Evolutionary conservation across 2,797 vertebrate species (phyloP), one percentile per base, ranked within the genome.

Genomic region (Coilia nasus): DNA sequence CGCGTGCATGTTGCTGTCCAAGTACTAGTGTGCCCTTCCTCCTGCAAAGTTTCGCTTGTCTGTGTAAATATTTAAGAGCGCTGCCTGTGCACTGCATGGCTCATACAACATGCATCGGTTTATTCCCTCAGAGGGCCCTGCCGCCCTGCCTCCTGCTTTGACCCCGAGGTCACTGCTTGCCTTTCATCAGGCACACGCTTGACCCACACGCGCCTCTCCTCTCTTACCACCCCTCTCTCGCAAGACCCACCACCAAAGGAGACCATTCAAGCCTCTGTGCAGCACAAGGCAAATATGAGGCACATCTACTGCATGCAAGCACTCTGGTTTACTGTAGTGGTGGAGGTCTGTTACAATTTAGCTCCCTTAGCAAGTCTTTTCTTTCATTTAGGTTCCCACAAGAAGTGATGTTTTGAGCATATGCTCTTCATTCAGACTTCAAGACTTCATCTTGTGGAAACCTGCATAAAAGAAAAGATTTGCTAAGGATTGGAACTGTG

Each of bases 31-130:
- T 86, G 41, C 17, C 78, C 86, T 82, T 90, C 87, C 87, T 83
- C 81, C 85, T 89, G 90, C 83, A 85, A 87, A 59, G 56, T 89
- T 86, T 87, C 80, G 82, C 83, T 87, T 81, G 87, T 85, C 87
- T 85, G 85, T 78, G 85, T 92, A 54, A 92, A 92, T 92, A 90
- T 88, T 91, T 92, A 84, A 91, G 86, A 83, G 46, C 75, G 1
- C 12, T 83, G 81, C 82, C 31, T 6, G 83, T 41, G 44, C 89
- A 85, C 86, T 89, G 88, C 83, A 67, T 54, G 4, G 6, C 81
- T 87, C 85, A 88, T 86, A 87, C 86, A 91, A 91, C 88, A 87
- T 83, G 64, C 60, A 90, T 84, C 47, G 85, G 83, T 62, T 81
- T 78, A 41, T 19, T 9, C 62, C 62, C 85, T 85, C 86, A 78